Base-by-base conservation (phyloP, 2,888 invertebrate genomes). In the Archips crataeganus region DNA sequence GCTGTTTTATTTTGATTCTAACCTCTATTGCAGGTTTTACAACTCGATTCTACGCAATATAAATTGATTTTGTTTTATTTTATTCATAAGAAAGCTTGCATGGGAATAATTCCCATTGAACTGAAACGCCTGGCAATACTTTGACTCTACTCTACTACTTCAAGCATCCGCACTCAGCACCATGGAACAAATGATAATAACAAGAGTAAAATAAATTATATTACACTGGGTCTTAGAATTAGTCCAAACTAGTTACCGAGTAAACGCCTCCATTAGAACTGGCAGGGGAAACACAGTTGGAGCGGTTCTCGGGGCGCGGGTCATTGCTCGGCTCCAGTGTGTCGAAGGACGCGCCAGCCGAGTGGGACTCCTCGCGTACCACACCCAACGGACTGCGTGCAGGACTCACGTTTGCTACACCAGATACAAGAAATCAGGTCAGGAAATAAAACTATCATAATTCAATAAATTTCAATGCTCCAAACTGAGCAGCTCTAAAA, bases 231-330 rank as follows among this genome's bases (percentile, higher is more conserved):
- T 10, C 2, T 45, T 45, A 57, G 6, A 13, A 36, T 36, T 49
- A 5, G n/a, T 49, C 5, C n/a, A 2, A 49, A 11, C 10, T 66
- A 13, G 10, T 96, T 92, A 98, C 98, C 81, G 97, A 97, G 85
- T 98, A 98, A 49, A 98, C 96, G 1, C 98, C 98, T 0, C 98
- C 98, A 86, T 98, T 98, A n/a, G 98, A 98, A 82, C 98, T 98
- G 11, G 97, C 98, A 0, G 98, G 98, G 0, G 98, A 98, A 5
- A 97, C 97, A 81, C 98, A 97, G 49, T 96, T 95, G 0, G 97
- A 96, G 59, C 96, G 86, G 5, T 84, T 86, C 54, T 92, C 94
- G 0, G 89, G 86, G 6, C 90, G 85, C 61, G 92, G 91, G 59
- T 94, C 93, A 8, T 85, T 87, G 45, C 95, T 92, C 0, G 95